phyloP scores from a whole-genome alignment of 2,888 invertebrate genomes.

The Nebria brevicollis region DNA sequence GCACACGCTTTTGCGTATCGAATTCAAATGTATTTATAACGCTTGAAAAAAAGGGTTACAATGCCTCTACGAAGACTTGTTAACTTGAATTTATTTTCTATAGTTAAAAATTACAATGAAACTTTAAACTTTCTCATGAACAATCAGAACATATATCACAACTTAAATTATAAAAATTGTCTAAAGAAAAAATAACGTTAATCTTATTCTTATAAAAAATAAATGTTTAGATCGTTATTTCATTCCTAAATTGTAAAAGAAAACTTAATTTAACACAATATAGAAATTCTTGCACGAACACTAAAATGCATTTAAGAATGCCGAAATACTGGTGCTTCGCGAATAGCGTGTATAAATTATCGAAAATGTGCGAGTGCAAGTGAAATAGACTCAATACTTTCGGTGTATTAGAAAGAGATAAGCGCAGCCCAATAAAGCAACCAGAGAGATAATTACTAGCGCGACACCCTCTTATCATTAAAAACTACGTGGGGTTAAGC shows the following conservation, averaged over 20 bases:
- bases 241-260: conserved; percentile 12
- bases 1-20: conserved; percentile 33
- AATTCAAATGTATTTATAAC: conserved; percentile 38
- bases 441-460: conserved; percentile 44
- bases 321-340: conserved; percentile 31
- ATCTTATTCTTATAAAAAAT: not conserved
- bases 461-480: conserved; percentile 48
- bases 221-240: not conserved
- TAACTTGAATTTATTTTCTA: not conserved
- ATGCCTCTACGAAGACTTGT: not conserved
- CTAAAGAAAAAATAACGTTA: no score
- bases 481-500: conserved; percentile 47
- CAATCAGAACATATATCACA: not conserved
- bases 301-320: conserved; percentile 34
- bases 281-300: conserved; percentile 34
- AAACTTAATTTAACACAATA: conserved; percentile 25
- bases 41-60: conserved; percentile 33
- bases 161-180: not conserved
- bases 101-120: not conserved
- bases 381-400: conserved; percentile 6
- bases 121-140: not conserved
- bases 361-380: conserved; percentile 31
- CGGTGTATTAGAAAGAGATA: conserved; percentile 25
- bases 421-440: conserved; percentile 35
- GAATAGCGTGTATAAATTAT: conserved; percentile 24